Conservation (phyloP, 2,113 vertebrate species). For the Trachemys scripta region DNA sequence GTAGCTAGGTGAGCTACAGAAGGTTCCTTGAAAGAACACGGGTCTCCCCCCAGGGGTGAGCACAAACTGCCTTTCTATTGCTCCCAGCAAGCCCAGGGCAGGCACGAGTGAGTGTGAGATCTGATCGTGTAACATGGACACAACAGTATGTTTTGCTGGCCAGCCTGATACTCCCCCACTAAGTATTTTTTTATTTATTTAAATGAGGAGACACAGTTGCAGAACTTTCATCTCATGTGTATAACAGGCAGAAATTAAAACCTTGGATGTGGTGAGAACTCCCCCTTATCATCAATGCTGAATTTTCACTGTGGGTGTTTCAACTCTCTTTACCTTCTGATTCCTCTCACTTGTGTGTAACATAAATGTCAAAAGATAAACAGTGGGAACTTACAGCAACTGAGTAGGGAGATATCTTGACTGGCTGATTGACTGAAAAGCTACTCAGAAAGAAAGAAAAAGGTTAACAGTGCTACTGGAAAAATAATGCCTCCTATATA, state of each 20-base stretch:
- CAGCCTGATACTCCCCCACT: background rate
- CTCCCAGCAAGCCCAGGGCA: background rate
- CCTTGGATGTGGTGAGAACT: background rate
- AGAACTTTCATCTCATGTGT: background rate
- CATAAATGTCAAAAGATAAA: background rate
- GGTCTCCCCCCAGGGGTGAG: background rate
- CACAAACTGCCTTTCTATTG: background rate
- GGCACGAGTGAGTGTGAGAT: background rate
- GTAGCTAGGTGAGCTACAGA: background rate
- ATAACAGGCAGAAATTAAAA: background rate
- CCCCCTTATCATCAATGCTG: background rate
- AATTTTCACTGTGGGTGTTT: background rate
- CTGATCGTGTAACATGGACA: background rate
- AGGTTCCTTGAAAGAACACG: background rate
- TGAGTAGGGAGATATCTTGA: background rate
- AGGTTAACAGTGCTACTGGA: background rate
- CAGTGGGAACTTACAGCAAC: background rate
- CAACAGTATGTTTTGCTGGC: background rate
- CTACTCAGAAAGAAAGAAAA: background rate
- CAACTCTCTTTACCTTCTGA: background rate
- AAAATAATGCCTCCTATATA: background rate
- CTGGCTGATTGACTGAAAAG: conserved; percentile 14
- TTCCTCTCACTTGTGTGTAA: background rate
- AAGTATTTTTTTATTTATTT: background rate
- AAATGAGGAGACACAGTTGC: background rate